These are phyloP conservation scores for Tragelaphus imberbis DNA, from an alignment of 2,113 vertebrate species.

Conservation along the genomic window DNA sequence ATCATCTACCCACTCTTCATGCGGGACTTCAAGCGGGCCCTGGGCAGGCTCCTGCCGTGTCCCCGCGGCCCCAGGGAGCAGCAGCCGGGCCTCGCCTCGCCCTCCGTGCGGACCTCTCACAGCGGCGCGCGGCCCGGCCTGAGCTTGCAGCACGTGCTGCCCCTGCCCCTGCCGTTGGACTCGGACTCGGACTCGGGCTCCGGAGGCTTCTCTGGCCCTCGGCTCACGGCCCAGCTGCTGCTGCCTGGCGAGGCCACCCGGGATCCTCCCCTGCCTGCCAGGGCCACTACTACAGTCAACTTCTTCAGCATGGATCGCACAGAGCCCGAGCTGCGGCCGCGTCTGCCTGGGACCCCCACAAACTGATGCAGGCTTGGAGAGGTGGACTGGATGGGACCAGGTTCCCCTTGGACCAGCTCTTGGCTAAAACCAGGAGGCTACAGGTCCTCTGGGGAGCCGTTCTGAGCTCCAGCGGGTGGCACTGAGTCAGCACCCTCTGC, in stretches of 20 bases:
- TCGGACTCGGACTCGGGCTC: slow-evolving; percentile 58
- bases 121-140: slow-evolving; percentile 79
- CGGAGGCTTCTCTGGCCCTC: slow-evolving; percentile 77
- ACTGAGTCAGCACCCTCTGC: not conserved
- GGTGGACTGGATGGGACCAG: not conserved
- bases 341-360: slow-evolving; percentile 76
- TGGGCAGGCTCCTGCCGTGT: slow-evolving; percentile 90
- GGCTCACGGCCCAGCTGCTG: not conserved
- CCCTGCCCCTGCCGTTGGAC: slow-evolving; percentile 78
- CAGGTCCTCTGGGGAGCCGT: not conserved
- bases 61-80: slow-evolving; percentile 77
- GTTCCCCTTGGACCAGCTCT: not conserved
- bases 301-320: slow-evolving; percentile 77
- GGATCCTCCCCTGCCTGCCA: slow-evolving; percentile 44
- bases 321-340: slow-evolving; percentile 74
- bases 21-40: slow-evolving; percentile 95
- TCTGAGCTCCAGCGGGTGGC: not conserved
- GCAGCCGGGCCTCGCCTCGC: slow-evolving; percentile 84
- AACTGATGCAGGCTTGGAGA: slow-evolving; percentile 69
- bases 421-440: not conserved
- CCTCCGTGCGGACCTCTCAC: slow-evolving; percentile 92
- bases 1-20: slow-evolving; percentile 98
- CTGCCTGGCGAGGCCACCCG: not conserved
- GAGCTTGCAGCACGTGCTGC: slow-evolving; percentile 76
- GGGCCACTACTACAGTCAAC: slow-evolving; percentile 70